phyloP scores from a whole-genome alignment of 1,140 invertebrate species.

The Apis florea region DNA sequence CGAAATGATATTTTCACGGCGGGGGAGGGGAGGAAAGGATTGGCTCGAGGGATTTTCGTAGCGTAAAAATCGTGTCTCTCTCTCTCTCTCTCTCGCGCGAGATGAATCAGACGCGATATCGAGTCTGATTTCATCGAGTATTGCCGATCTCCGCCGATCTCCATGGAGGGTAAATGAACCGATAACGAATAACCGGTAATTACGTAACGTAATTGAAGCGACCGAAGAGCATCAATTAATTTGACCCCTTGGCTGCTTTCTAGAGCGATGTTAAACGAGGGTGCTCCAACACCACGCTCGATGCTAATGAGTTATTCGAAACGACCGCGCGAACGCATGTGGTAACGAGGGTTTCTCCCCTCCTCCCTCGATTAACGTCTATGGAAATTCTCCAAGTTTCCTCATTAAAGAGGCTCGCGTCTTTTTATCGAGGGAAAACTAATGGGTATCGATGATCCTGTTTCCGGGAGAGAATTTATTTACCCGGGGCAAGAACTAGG shows the following conservation, averaged over 20 bases:
- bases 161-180: constrained; percentile 9
- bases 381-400: not conserved
- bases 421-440: not conserved
- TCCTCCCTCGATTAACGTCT: not conserved
- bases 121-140: not conserved
- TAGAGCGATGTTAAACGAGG: constrained; percentile 22
- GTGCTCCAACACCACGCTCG: constrained; percentile 2
- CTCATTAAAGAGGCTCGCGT: too few species aligned
- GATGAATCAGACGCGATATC: too few species aligned
- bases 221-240: constrained; percentile 35
- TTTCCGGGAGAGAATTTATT: not conserved
- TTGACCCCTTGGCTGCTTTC: constrained; percentile 15
- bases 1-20: constrained; percentile 28
- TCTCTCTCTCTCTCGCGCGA: too few species aligned
- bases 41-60: not conserved
- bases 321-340: constrained; percentile 1
- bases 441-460: not conserved
- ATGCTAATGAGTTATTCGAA: constrained; percentile 42
- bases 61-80: not conserved
- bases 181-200: constrained; percentile 33
- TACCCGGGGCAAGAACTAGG: too few species aligned
- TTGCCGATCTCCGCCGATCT: not conserved
- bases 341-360: constrained; percentile 2
- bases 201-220: constrained; percentile 40
- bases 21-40: not conserved